Percentiles rank a stretch among this genome's conserved stretches.
These are phyloP conservation scores for Puntigrus tetrazona DNA, from an alignment of 2,113 vertebrate species.

Conservation along the genomic window DNA sequence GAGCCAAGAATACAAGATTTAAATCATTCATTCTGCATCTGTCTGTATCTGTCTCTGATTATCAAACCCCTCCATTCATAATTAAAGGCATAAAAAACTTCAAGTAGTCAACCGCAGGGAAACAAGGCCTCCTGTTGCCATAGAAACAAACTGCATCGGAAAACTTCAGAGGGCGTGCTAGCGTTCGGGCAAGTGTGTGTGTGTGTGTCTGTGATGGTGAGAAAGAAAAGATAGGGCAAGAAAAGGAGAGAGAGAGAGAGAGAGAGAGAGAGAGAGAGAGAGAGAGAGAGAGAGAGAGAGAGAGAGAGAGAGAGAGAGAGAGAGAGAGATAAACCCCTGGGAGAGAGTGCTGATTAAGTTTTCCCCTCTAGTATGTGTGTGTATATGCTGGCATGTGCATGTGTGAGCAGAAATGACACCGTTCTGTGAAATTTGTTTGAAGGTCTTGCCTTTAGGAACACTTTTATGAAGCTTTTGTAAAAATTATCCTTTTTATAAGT, in stretches of 20 bases:
- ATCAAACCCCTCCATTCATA: constrained; percentile 54
- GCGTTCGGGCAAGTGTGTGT: constrained; percentile 24
- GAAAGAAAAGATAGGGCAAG: constrained; percentile 50
- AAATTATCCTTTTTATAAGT: neutral
- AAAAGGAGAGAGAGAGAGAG: neutral
- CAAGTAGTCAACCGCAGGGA: constrained; percentile 36
- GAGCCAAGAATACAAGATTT: constrained; percentile 3
- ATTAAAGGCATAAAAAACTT: constrained; percentile 51
- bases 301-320: neutral
- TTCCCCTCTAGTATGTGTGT: neutral
- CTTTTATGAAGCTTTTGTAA: neutral
- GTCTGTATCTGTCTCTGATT: constrained; percentile 45
- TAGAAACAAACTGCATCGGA: constrained; percentile 53
- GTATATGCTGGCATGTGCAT: neutral
- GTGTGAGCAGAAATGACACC: neutral
- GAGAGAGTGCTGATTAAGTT: constrained; percentile 9
- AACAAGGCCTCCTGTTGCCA: constrained; percentile 53
- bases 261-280: neutral
- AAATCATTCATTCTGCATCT: constrained; percentile 33
- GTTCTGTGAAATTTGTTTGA: neutral
- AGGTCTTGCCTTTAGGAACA: neutral
- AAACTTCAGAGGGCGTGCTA: constrained; percentile 50
- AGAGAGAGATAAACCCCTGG: neutral
- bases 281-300: neutral
- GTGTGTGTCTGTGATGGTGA: constrained; percentile 23